phyloP scores from a whole-genome alignment of 2,113 vertebrate species.

The Aleadryas rufinucha region DNA sequence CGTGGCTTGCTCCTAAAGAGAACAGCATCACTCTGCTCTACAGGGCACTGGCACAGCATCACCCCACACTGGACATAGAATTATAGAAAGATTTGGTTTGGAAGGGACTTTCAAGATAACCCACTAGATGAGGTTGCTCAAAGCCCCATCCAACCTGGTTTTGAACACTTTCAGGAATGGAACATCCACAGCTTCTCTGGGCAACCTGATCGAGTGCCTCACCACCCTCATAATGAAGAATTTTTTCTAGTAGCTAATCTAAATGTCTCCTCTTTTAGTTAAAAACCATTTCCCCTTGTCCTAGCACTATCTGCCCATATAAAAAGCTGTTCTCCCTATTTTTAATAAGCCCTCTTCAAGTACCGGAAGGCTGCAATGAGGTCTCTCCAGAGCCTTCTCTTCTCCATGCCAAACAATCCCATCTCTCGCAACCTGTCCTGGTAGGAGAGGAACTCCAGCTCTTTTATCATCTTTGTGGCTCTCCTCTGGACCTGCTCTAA shows the following conservation, averaged over 20 bases:
- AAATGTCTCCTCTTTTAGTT: background rate
- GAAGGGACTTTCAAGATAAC: background rate
- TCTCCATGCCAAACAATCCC: background rate
- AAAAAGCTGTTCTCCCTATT: background rate
- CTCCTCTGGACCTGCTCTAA: background rate
- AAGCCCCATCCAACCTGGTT: background rate
- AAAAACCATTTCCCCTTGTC: background rate
- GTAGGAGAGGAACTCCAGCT: background rate
- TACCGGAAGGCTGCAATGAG: background rate
- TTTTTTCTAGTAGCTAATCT: background rate
- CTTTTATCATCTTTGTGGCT: background rate
- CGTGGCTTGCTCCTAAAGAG: rapidly evolving
- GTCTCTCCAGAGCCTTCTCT: background rate
- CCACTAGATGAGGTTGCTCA: background rate
- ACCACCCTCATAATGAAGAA: background rate
- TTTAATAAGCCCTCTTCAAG: background rate
- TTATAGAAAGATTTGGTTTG: background rate
- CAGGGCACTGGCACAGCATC: rapidly evolving
- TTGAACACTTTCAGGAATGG: background rate
- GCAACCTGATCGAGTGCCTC: background rate
- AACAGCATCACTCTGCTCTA: background rate
- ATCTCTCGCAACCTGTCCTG: background rate
- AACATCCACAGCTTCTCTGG: background rate
- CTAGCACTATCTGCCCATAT: background rate
- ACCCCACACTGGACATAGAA: background rate